Base-by-base conservation (phyloP, 2,797 vertebrate species). In the Diglossa cyanea region DNA sequence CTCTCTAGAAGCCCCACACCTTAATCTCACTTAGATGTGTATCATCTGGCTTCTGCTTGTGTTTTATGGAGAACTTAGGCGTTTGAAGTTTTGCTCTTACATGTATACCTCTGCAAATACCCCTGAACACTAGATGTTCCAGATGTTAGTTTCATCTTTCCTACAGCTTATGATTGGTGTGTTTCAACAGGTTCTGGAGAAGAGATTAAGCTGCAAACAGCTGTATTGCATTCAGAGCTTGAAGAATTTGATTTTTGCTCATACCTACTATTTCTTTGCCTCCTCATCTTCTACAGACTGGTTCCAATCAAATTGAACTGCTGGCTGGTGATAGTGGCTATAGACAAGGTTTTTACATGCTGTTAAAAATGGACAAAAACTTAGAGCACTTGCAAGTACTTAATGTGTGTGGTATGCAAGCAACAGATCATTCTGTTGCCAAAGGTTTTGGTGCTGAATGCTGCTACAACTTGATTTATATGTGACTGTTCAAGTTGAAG, bases 331-430 rank as follows among this genome's bases (percentile, higher is more conserved):
- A 50, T 86, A 14, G 40, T 63, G 26, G 30, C 37, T 76, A 6
- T 25, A 81, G 54, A 30, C 3, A 50, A 72, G 42, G 30, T 53
- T 74, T 85, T 91, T 86, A 33, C 66, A 39, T 60, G 44, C 37
- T 93, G 30, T 79, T 75, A 84, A 79, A 91, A 93, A 83, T 66
- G 48, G 68, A 57, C 10, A 54, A 95, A 91, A 92, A 42, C 70
- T 90, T 55, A 53, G 26, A 58, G 33, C 2, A 1, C 60, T 93
- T 86, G 40, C 31, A 51, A 90, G 62, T 83, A 39, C 62, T 66
- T 95, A 50, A 70, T 58, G 37, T n/a, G 62, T 81, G 62, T 66
- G 51, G 70, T 86, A 76, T 90, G 86, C 51, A 90, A 90, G 73
- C 37, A 86, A 75, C 53, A 47, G 57, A 73, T 78, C 10, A 7